Conservation (phyloP, 2,797 vertebrate species). For the Momotus momota region DNA sequence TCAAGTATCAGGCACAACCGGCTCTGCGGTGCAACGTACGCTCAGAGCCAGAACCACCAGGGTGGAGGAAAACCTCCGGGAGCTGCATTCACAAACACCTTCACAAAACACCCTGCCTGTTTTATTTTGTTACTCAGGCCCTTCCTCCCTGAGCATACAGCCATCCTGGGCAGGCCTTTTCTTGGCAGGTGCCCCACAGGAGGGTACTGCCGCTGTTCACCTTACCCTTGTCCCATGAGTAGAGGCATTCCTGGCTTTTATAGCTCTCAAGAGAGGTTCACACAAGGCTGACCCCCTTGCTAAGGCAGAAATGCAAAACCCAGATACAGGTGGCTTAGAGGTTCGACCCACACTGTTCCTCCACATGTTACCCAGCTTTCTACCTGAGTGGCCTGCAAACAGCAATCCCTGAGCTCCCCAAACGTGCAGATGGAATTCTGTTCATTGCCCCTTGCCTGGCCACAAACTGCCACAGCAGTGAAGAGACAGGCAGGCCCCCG, state of each 20-base stretch:
- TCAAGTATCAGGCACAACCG: not conserved
- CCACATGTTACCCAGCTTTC: rapidly evolving
- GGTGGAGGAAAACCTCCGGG: not conserved
- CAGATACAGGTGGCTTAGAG: rapidly evolving
- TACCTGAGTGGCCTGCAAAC: not conserved
- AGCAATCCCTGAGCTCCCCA: rapidly evolving
- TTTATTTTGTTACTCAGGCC: too few relatives aligned
- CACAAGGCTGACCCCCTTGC: not conserved
- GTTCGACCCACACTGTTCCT: rapidly evolving
- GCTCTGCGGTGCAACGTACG: rapidly evolving
- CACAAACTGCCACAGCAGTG: rapidly evolving
- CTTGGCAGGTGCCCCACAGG: rapidly evolving
- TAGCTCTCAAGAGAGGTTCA: not conserved
- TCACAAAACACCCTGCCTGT: rapidly evolving
- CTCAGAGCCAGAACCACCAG: not conserved
- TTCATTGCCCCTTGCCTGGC: not conserved
- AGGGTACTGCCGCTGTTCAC: not conserved
- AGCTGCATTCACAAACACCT: rapidly evolving
- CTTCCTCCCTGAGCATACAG: not conserved
- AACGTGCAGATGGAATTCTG: rapidly evolving
- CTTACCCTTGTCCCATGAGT: rapidly evolving
- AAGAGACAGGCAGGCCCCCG: not conserved
- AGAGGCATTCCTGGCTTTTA: rapidly evolving
- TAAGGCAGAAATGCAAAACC: not conserved
- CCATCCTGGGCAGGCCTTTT: not conserved